Conservation (phyloP, 2,113 vertebrate genomes). For the Cranoglanis bouderius region DNA sequence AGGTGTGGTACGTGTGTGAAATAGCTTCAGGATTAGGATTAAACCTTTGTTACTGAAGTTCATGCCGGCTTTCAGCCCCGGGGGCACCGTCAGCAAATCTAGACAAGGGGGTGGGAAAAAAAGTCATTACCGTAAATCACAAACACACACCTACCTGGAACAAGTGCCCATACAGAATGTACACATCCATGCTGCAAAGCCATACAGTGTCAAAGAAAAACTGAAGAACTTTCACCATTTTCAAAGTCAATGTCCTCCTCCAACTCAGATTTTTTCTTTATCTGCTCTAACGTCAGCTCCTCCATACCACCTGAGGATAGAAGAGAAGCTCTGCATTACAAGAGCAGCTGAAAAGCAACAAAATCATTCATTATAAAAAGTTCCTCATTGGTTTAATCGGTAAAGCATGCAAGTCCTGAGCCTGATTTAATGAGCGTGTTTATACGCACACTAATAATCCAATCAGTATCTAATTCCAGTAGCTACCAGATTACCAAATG, state of each 20-base stretch:
- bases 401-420: neutral
- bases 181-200: neutral
- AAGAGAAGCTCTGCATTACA: neutral
- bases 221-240: conserved; percentile 68
- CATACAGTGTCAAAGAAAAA: neutral
- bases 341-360: neutral
- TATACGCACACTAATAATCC: neutral
- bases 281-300: conserved; percentile 83
- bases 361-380: neutral
- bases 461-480: neutral
- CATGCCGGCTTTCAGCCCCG: conserved; percentile 83
- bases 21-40: neutral
- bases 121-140: neutral
- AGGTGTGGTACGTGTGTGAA: neutral
- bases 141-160: neutral
- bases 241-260: conserved; percentile 87
- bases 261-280: conserved; percentile 73
- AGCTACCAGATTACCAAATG: neutral
- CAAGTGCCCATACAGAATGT: neutral
- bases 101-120: neutral
- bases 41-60: conserved; percentile 81
- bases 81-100: conserved; percentile 83
- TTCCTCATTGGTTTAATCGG: neutral
- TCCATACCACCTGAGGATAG: conserved; percentile 82
- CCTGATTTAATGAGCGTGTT: neutral